Conservation (phyloP, 2,888 invertebrate genomes). For the Resseliella maxima region DNA sequence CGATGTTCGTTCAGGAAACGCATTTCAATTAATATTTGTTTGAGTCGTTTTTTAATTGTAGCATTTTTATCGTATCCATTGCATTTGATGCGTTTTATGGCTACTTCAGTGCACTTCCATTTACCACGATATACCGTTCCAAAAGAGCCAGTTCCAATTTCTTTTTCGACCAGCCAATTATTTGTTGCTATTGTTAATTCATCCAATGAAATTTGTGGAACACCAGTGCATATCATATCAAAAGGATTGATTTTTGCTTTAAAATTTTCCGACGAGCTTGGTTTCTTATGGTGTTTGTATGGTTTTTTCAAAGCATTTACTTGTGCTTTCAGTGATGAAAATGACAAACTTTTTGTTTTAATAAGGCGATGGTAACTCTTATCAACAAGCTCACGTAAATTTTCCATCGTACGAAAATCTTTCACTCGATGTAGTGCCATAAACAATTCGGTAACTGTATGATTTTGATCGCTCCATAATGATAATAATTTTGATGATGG, state of each 20-base stretch:
- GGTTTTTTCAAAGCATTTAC: slow-evolving; percentile 60
- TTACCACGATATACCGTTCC: slow-evolving; percentile 89
- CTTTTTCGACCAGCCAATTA: slow-evolving; percentile 77
- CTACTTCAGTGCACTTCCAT: slow-evolving; percentile 89
- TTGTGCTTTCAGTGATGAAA: slow-evolving; percentile 59
- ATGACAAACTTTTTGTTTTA: slow-evolving; percentile 58
- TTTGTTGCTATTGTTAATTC: slow-evolving; percentile 83
- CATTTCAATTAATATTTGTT: slow-evolving; percentile 80
- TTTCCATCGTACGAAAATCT: slow-evolving; percentile 70
- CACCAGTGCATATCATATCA: slow-evolving; percentile 68
- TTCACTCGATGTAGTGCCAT: slow-evolving; percentile 72
- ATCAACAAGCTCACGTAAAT: slow-evolving; percentile 76
- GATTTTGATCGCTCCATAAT: slow-evolving; percentile 86
- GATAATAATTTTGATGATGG: slow-evolving; percentile 81
- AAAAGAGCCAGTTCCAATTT: slow-evolving; percentile 90
- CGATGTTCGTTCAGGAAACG: slow-evolving; percentile 82
- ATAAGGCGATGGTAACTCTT: slow-evolving; percentile 72
- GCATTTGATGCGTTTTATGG: slow-evolving; percentile 79
- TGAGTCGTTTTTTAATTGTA: slow-evolving; percentile 63
- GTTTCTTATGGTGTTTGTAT: slow-evolving; percentile 60
- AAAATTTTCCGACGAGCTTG: slow-evolving; percentile 61
- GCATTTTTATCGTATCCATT: slow-evolving; percentile 69
- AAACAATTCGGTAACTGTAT: slow-evolving; percentile 82
- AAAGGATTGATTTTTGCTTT: slow-evolving; percentile 60
- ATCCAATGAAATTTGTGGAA: slow-evolving; percentile 78